These are phyloP conservation scores for Crocallis elinguaria DNA, from an alignment of 2,888 invertebrate species.

Conservation along the genomic window DNA sequence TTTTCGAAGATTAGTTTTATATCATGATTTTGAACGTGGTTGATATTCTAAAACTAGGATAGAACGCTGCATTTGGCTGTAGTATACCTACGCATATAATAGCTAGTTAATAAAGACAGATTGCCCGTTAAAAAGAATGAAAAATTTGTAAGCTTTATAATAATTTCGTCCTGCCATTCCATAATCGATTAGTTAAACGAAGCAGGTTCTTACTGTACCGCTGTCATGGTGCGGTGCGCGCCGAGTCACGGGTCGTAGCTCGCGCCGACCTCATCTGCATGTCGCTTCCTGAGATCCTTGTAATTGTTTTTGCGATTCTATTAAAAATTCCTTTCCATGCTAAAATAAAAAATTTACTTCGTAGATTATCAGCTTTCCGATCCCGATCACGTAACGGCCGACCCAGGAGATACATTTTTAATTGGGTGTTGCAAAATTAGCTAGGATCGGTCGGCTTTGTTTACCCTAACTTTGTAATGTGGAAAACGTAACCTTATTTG, in stretches of 20 bases:
- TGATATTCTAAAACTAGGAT: no score
- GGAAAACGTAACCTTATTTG: conserved; percentile 32
- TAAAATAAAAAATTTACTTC: conserved; percentile 37
- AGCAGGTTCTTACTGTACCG: conserved; percentile 20
- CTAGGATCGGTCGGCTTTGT: conserved; percentile 28
- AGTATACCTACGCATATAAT: no score
- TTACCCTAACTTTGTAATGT: conserved; percentile 28
- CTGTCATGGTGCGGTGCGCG: conserved; percentile 34
- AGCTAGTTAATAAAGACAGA: no score
- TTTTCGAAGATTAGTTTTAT: no score
- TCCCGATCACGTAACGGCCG: conserved; percentile 41
- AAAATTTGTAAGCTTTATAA: conserved; percentile 46
- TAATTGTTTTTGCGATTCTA: conserved; percentile 32
- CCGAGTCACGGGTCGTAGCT: conserved; percentile 39
- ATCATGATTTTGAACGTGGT: no score
- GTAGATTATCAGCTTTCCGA: conserved; percentile 35
- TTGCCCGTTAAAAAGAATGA: no score
- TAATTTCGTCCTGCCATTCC: neutral
- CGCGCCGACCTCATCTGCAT: conserved; percentile 38
- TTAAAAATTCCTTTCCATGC: conserved; percentile 24
- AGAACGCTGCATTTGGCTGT: no score
- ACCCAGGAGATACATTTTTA: conserved; percentile 39
- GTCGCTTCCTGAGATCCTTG: conserved; percentile 37
- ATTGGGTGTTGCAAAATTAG: conserved; percentile 39
- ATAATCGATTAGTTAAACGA: conserved; percentile 1